Evolutionary conservation across 1,140 invertebrate species (phyloP).

Genomic region (Bombyx mori): ASM3026992v2 NC_085116.1:1152001-1152500

Average conservation of each 20-base stretch:
- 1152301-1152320: slow-evolving; percentile 72
- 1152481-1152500: slow-evolving; percentile 44
- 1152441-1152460: slow-evolving; percentile 75
- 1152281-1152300: slow-evolving; percentile 57
- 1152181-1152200: background rate
- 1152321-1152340: slow-evolving; percentile 69
- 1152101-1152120: no score
- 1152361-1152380: slow-evolving; percentile 30
- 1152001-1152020: slow-evolving; percentile 58
- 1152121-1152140: slow-evolving; percentile 2
- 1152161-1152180: no score
- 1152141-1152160: slow-evolving; percentile 7
- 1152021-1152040: slow-evolving; percentile 60
- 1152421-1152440: slow-evolving; percentile 74
- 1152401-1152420: slow-evolving; percentile 74
- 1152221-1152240: slow-evolving; percentile 22
- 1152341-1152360: slow-evolving; percentile 68
- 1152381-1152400: slow-evolving; percentile 73
- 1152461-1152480: slow-evolving; percentile 70
- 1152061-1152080: slow-evolving; percentile 17
- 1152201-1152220: slow-evolving; percentile 10
- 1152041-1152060: slow-evolving; percentile 9
- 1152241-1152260: slow-evolving; percentile 42
- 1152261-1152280: slow-evolving; percentile 57
- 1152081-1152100: no score